A percentile compares a stretch with the other conserved stretches of the same genome.
Evolutionary conservation across 2,797 vertebrate genomes (phyloP).

Genomic region (Acanthurus tractus): DNA sequence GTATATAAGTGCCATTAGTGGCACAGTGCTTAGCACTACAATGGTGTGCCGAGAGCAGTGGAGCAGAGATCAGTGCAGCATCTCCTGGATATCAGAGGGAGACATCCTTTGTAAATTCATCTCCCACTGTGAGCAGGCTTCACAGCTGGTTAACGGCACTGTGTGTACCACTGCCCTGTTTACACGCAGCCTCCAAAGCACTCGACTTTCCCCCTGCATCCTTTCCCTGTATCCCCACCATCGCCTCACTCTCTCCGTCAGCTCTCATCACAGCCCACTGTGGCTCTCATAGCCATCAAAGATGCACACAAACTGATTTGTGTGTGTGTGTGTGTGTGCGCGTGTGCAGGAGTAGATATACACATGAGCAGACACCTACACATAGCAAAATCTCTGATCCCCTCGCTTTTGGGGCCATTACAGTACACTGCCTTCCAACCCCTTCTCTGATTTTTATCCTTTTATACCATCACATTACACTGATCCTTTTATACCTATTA

Average conservation of each 20-base stretch:
- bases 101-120: slow-evolving; percentile 87
- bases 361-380: slow-evolving; percentile 48
- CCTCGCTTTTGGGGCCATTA: slow-evolving; percentile 80
- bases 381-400: slow-evolving; percentile 79
- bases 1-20: slow-evolving; percentile 81
- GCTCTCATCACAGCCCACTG: slow-evolving; percentile 55
- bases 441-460: slow-evolving; percentile 82
- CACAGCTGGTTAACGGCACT: slow-evolving; percentile 87
- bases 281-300: slow-evolving; percentile 60
- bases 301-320: slow-evolving; percentile 54
- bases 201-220: slow-evolving; percentile 61
- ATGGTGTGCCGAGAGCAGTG: slow-evolving; percentile 79
- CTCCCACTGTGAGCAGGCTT: slow-evolving; percentile 86
- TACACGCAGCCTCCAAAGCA: slow-evolving; percentile 80
- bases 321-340: slow-evolving; percentile 35
- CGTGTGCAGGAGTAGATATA: slow-evolving; percentile 27
- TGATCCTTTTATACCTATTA: slow-evolving; percentile 86
- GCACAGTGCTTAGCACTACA: slow-evolving; percentile 83
- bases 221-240: slow-evolving; percentile 57
- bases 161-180: slow-evolving; percentile 84
- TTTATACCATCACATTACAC: slow-evolving; percentile 84
- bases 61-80: slow-evolving; percentile 84
- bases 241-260: slow-evolving; percentile 41
- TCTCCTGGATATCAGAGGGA: slow-evolving; percentile 85
- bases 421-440: slow-evolving; percentile 74